Evolutionary conservation across 1,140 invertebrate genomes (phyloP).

Genomic region (Chironomus striatipennis): DNA sequence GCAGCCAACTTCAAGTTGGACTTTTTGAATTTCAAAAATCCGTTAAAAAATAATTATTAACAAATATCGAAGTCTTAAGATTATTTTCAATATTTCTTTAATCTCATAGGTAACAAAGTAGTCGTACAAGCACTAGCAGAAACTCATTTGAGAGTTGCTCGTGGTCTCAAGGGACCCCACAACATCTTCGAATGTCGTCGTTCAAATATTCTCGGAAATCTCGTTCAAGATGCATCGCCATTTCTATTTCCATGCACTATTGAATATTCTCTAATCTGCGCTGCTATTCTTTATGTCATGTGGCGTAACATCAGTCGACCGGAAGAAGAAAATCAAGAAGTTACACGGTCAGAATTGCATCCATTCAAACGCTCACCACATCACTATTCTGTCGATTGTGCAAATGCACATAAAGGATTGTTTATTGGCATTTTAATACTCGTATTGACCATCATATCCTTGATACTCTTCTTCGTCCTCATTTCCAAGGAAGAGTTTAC

Average conservation of each 20-base stretch:
- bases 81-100: no score
- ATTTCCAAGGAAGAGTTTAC: slow-evolving; percentile 78
- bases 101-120: slow-evolving; percentile 6
- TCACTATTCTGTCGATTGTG: slow-evolving; percentile 90
- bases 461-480: slow-evolving; percentile 91
- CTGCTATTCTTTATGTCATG: slow-evolving; percentile 90
- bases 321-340: slow-evolving; percentile 30
- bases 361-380: slow-evolving; percentile 72
- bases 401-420: slow-evolving; percentile 84
- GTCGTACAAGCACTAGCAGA: slow-evolving; percentile 43
- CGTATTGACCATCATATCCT: slow-evolving; percentile 87
- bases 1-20: no score
- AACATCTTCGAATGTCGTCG: slow-evolving; percentile 81
- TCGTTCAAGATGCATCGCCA: slow-evolving; percentile 74
- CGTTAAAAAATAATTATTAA: no score
- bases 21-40: no score
- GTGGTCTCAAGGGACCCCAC: slow-evolving; percentile 73
- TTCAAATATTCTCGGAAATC: slow-evolving; percentile 83
- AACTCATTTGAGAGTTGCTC: slow-evolving; percentile 55
- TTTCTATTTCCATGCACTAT: slow-evolving; percentile 30
- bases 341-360: slow-evolving; percentile 43
- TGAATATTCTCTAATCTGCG: slow-evolving; percentile 63
- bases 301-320: slow-evolving; percentile 52
- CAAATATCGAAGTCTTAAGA: no score
- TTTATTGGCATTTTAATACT: slow-evolving; percentile 89